Evolutionary conservation across 2,113 vertebrate species (phyloP).

Genomic region (Takifugu bimaculatus): DNA sequence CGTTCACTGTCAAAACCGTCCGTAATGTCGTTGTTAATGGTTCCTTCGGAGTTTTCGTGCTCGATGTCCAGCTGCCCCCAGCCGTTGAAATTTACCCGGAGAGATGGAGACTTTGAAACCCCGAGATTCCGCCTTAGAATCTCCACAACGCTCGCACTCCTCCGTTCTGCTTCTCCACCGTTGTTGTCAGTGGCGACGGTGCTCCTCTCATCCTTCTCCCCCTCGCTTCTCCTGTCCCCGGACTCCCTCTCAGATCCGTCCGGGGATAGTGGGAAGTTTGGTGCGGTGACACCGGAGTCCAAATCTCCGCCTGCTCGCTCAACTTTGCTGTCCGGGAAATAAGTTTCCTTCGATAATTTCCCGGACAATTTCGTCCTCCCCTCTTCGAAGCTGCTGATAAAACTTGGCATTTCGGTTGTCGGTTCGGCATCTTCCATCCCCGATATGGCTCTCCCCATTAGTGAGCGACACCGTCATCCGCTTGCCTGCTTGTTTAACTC

Average conservation of each 20-base stretch:
- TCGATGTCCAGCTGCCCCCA: constrained; percentile 37
- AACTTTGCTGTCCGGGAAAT: constrained; percentile 52
- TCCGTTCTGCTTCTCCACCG: constrained; percentile 46
- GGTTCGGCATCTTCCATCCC: constrained; percentile 86
- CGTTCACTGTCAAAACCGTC: constrained; percentile 12
- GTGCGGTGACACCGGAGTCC: constrained; percentile 35
- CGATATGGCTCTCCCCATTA: constrained; percentile 69
- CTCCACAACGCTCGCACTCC: constrained; percentile 61
- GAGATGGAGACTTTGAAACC: constrained; percentile 38
- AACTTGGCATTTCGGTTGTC: constrained; percentile 66
- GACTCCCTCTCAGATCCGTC: constrained; percentile 25
- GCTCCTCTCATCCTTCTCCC: constrained; percentile 52
- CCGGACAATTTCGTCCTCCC: constrained; percentile 52
- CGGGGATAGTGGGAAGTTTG: constrained; percentile 35
- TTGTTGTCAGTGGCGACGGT: constrained; percentile 56
- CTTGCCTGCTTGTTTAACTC: constrained; percentile 29
- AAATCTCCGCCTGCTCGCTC: constrained; percentile 53
- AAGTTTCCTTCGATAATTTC: constrained; percentile 53
- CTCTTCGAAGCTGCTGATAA: constrained; percentile 55
- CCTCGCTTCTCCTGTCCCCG: constrained; percentile 30
- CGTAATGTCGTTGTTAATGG: not conserved
- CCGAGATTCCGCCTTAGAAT: constrained; percentile 67
- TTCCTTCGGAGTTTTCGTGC: constrained; percentile 10
- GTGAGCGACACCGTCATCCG: constrained; percentile 29
- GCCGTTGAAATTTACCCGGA: constrained; percentile 2